Conservation (phyloP, 2,113 vertebrate species). For the Trogon surrucura region DNA sequence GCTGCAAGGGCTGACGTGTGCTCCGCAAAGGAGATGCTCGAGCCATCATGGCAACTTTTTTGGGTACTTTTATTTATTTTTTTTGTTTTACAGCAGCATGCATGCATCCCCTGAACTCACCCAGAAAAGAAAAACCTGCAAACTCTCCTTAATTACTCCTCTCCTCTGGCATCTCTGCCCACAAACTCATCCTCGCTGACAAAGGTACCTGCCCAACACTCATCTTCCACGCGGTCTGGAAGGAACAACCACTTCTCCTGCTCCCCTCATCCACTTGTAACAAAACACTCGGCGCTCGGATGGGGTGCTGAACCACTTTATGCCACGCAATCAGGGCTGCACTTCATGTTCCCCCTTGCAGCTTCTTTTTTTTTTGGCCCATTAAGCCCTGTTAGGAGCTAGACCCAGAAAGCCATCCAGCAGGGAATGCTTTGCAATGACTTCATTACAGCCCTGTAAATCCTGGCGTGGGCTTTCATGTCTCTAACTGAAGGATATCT, state of each 20-base stretch:
- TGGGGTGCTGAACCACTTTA: accelerated
- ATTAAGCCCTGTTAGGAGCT: neutral
- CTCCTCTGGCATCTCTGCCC: neutral
- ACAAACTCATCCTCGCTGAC: neutral
- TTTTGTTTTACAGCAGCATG: neutral
- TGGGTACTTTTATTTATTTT: neutral
- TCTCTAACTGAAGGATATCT: neutral
- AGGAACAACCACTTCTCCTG: neutral
- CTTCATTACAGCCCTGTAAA: neutral
- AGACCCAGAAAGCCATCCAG: neutral
- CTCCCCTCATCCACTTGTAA: neutral
- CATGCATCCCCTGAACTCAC: neutral
- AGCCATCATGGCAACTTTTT: neutral
- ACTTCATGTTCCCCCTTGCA: neutral
- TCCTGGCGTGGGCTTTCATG: neutral
- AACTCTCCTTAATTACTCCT: neutral
- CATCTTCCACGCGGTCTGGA: accelerated
- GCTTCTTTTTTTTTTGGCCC: neutral
- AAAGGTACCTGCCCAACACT: neutral
- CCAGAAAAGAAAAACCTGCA: neutral
- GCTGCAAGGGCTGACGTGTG: neutral
- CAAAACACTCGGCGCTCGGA: accelerated
- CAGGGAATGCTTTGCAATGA: neutral
- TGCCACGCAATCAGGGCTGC: neutral
- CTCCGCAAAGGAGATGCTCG: neutral